phyloP scores from a whole-genome alignment of 1,140 invertebrate genomes.

The Neomicropteryx cornuta region DNA sequence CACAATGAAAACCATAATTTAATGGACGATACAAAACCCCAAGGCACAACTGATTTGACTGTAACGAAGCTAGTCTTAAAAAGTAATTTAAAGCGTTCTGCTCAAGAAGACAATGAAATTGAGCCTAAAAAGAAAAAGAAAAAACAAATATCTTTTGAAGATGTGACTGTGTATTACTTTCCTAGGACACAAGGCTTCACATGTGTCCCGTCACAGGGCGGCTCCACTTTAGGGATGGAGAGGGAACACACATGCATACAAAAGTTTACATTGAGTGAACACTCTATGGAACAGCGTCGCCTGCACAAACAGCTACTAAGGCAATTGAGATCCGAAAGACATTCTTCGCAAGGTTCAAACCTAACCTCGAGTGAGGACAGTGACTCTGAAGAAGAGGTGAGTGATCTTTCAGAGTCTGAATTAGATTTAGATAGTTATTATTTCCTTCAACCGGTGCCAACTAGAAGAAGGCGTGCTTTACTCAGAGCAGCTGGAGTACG shows the following conservation, averaged over 20 bases:
- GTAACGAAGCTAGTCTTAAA: constrained; percentile 23
- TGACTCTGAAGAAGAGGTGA: constrained; percentile 69
- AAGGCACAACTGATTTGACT: no score
- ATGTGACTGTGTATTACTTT: constrained; percentile 93
- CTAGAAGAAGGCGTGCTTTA: constrained; percentile 76
- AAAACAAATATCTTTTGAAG: constrained; percentile 76
- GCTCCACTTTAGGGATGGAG: constrained; percentile 94
- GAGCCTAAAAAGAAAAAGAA: constrained; percentile 50
- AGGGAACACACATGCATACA: constrained; percentile 69
- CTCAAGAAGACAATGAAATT: constrained; percentile 16
- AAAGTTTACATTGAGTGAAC: constrained; percentile 60
- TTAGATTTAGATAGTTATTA: constrained; percentile 87
- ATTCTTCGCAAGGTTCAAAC: constrained; percentile 36
- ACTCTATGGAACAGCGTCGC: constrained; percentile 76
- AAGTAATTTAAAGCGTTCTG: constrained; percentile 23
- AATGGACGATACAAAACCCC: no score
- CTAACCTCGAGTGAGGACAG: constrained; percentile 64
- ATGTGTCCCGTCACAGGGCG: constrained; percentile 93
- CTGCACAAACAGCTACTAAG: constrained; percentile 74
- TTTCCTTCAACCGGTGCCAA: constrained; percentile 87
- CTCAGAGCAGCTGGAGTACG: constrained; percentile 81
- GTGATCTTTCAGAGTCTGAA: constrained; percentile 73
- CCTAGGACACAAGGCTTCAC: constrained; percentile 93
- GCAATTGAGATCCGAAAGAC: constrained; percentile 59
- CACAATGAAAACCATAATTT: no score